A percentile compares a stretch with the other conserved stretches of the same genome.
Evolutionary conservation across 2,888 invertebrate species (phyloP).

Genomic region (Zaprionus lineosus): DNA sequence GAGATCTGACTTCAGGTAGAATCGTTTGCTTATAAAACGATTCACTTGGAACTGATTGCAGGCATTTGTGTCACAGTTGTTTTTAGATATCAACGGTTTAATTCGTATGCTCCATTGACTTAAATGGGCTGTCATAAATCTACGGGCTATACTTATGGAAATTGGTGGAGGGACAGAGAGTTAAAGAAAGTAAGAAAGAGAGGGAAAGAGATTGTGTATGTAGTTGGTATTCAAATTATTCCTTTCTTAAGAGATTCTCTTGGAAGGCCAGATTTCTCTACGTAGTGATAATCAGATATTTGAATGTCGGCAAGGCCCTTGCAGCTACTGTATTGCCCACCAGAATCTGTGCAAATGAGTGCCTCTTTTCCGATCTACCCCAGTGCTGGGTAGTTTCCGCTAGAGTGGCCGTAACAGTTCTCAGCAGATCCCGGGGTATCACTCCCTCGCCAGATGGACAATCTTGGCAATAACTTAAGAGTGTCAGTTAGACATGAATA

Average conservation of each 20-base stretch:
- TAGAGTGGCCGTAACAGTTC: slow-evolving; percentile 32
- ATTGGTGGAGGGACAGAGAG: too few species aligned
- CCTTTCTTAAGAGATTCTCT: too few species aligned
- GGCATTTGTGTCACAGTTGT: slow-evolving; percentile 37
- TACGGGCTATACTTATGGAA: background rate
- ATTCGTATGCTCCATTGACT: slow-evolving; percentile 43
- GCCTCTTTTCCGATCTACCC: slow-evolving; percentile 38
- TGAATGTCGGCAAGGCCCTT: too few species aligned
- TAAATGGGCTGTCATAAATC: slow-evolving; percentile 14
- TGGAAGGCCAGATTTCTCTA: too few species aligned
- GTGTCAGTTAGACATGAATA: slow-evolving; percentile 55
- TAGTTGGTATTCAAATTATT: too few species aligned
- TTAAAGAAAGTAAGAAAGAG: too few species aligned
- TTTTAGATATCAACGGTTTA: slow-evolving; percentile 39
- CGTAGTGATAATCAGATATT: too few species aligned
- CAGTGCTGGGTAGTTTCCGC: slow-evolving; percentile 26
- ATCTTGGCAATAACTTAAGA: slow-evolving; percentile 43
- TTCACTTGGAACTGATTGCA: slow-evolving; percentile 60
- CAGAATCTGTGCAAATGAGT: slow-evolving; percentile 62
- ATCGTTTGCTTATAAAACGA: slow-evolving; percentile 35
- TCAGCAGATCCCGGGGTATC: background rate
- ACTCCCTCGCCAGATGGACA: slow-evolving; percentile 16
- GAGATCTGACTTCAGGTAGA: slow-evolving; percentile 6
- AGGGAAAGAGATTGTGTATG: too few species aligned
- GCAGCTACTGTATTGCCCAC: too few species aligned